Base-by-base conservation (phyloP, 2,888 invertebrate genomes). In the Oligia fasciuncula region DNA sequence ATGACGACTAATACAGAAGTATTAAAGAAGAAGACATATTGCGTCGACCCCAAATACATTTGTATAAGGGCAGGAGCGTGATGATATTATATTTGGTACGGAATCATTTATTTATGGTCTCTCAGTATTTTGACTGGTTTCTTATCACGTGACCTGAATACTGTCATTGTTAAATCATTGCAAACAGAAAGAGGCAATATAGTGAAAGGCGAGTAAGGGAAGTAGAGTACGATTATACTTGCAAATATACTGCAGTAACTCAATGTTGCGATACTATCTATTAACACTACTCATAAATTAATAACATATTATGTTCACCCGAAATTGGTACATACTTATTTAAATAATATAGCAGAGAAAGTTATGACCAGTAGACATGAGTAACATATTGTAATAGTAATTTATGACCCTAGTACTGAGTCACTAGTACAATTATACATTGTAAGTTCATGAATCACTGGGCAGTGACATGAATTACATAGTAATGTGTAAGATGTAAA, bases 221-320 rank as follows among this genome's bases (percentile, higher is more conserved):
- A 82, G 49, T 65, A 46, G 49, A 72, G 19, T 14, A 29, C 5
- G 19, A 69, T 83, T 83, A 83, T 83, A 83, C 79, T 79, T 83
- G 74, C 51, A 68, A 83, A 83, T 79, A 14, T 46, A 49, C 11
- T 54, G 73, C 3, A 46, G 43, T 79, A 51, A 63, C 17, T 46
- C n/a, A 23, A 23, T 6, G 17, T n/a, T 51, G 57, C 72, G n/a
- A 60, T 57, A 29, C 70, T 19, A 76, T 57, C 67, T 43, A 63
- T 14, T 68, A 35, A 23, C 40, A 51, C 17, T 4, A 68, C 11
- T 23, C 43, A 51, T 19, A n/a, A 57, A 60, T 60, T 11, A 19
- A 40, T n/a, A 13, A 35, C 54, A 19, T 62, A 54, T 69, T 67
- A 35, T 49, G 62, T 17, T 51, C 9, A 9, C 1, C 2, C 14